These are phyloP conservation scores for Drosophila parvula DNA, from an alignment of 1,140 invertebrate genomes.

Conservation along the genomic window DNA sequence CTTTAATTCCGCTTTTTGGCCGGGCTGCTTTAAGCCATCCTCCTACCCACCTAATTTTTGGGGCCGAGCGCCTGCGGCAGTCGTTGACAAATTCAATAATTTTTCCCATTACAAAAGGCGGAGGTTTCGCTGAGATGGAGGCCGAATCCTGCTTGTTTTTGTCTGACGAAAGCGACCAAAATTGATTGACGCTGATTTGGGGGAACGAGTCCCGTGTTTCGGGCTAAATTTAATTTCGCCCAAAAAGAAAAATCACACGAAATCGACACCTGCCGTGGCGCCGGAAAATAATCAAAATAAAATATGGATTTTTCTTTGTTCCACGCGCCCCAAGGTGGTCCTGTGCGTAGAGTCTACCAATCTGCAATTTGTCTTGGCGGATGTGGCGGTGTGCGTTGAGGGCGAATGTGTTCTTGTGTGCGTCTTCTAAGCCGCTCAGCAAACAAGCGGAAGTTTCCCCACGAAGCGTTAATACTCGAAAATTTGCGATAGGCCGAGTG, in stretches of 20 bases:
- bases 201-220: slow-evolving; percentile 21
- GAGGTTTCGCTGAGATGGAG: slow-evolving; percentile 15
- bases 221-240: slow-evolving; percentile 74
- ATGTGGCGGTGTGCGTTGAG: slow-evolving; percentile 22
- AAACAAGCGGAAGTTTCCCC: slow-evolving; percentile 77
- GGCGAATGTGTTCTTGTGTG: slow-evolving; percentile 17
- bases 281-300: slow-evolving; percentile 82
- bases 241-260: slow-evolving; percentile 45
- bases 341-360: slow-evolving; percentile 69
- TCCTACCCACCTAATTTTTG: slow-evolving; percentile 26
- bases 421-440: slow-evolving; percentile 62
- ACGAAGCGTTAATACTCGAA: slow-evolving; percentile 71
- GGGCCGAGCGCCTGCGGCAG: slow-evolving; percentile 56
- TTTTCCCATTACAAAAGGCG: slow-evolving; percentile 77
- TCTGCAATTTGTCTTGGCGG: slow-evolving; percentile 78
- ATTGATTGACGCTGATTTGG: slow-evolving; percentile 78
- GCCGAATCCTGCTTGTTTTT: slow-evolving; percentile 65
- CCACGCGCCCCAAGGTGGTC: slow-evolving; percentile 44
- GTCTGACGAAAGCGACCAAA: slow-evolving; percentile 67
- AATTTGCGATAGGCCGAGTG: slow-evolving; percentile 69
- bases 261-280: slow-evolving; percentile 77
- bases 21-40: slow-evolving; percentile 48
- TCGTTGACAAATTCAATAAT: slow-evolving; percentile 84
- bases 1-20: slow-evolving; percentile 22
- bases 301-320: slow-evolving; percentile 78